These are phyloP conservation scores for Palaemon carinicauda DNA, from an alignment of 1,140 invertebrate species.

Conservation along the genomic window DNA sequence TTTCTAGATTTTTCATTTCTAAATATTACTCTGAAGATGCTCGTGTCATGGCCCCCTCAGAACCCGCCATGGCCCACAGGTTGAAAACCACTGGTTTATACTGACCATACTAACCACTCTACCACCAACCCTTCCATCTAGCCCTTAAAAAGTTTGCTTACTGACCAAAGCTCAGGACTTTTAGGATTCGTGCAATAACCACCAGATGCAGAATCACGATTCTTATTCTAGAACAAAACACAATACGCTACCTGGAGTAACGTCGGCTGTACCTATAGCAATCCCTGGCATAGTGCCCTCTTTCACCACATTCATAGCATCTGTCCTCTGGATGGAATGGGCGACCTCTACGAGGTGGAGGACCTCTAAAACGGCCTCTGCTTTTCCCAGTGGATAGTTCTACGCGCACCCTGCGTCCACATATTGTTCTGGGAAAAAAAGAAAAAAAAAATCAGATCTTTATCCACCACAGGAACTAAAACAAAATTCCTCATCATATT, in stretches of 20 bases:
- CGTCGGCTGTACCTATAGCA: constrained; percentile 66
- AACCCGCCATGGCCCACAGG: too few species aligned
- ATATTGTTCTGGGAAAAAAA: constrained; percentile 51
- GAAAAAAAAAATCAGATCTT: neutral
- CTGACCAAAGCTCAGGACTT: constrained; percentile 44
- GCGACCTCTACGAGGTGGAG: constrained; percentile 58
- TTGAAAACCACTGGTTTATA: too few species aligned
- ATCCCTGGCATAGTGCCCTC: constrained; percentile 74
- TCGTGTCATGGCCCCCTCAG: too few species aligned
- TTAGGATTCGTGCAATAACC: constrained; percentile 39
- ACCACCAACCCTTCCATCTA: too few species aligned
- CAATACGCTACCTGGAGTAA: neutral
- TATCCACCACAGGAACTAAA: too few species aligned
- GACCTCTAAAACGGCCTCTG: constrained; percentile 48
- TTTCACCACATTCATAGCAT: constrained; percentile 74
- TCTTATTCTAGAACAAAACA: neutral
- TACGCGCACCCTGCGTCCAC: constrained; percentile 54
- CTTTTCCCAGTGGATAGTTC: constrained; percentile 59
- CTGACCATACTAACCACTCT: too few species aligned
- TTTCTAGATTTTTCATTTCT: too few species aligned
- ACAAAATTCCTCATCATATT: too few species aligned
- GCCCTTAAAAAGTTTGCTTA: constrained; percentile 32
- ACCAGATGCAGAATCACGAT: constrained; percentile 28
- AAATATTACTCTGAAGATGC: too few species aligned
- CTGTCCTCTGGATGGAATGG: constrained; percentile 72